Evolutionary conservation across 1,140 invertebrate genomes (phyloP).

Genomic region (Liolophura sinensis): DNA sequence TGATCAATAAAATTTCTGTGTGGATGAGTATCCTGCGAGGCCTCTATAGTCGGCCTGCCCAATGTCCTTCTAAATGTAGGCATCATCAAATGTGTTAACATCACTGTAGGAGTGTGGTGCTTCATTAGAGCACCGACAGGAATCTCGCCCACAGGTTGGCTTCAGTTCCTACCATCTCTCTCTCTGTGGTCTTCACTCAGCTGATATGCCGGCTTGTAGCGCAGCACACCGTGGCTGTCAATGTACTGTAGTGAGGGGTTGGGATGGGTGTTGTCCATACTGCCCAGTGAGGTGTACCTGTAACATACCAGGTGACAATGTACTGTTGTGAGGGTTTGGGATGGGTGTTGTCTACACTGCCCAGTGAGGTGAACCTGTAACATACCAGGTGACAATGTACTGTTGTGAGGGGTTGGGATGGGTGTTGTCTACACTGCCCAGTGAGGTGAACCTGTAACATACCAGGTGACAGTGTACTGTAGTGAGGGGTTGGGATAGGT

Average conservation of each 20-base stretch:
- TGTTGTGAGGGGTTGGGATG: conserved; percentile 75
- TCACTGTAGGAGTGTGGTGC: no score
- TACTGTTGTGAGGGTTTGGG: conserved; percentile 75
- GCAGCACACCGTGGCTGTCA: conserved; percentile 57
- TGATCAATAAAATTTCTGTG: no score
- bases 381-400: conserved; percentile 38
- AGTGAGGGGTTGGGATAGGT: conserved; percentile 77
- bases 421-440: conserved; percentile 79
- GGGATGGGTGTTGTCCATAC: conserved; percentile 73
- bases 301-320: conserved; percentile 23
- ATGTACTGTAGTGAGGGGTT: conserved; percentile 73
- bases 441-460: conserved; percentile 75
- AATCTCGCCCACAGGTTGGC: no score
- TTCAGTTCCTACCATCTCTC: conserved; percentile 68
- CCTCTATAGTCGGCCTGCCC: no score
- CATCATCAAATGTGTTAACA: no score
- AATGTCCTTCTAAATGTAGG: no score
- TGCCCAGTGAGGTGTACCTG: conserved; percentile 86
- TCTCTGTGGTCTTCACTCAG: conserved; percentile 72
- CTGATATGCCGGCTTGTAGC: conserved; percentile 79
- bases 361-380: conserved; percentile 82
- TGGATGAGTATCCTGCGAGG: no score
- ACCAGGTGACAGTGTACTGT: conserved; percentile 40
- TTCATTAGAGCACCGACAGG: no score
- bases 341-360: conserved; percentile 74